These are phyloP conservation scores for Lophius americanus DNA, from an alignment of 2,797 vertebrate genomes.

Conservation along the genomic window DNA sequence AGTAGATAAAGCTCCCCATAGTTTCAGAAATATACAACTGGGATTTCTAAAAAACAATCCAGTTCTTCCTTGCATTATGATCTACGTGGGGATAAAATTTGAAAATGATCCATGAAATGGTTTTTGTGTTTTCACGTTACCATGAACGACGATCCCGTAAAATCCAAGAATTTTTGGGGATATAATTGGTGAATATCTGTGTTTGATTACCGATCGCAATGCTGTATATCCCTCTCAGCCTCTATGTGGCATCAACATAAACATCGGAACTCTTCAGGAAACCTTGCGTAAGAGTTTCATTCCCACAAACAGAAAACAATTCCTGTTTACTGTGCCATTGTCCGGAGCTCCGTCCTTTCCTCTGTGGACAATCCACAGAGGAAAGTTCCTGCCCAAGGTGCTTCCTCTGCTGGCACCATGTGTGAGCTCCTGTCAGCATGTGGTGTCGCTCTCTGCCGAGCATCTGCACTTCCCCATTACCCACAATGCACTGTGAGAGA, in stretches of 20 bases:
- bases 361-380: slow-evolving; percentile 15
- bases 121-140: too few species aligned
- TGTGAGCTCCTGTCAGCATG: background rate
- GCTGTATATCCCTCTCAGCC: too few species aligned
- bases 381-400: slow-evolving; percentile 46
- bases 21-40: too few species aligned
- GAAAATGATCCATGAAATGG: too few species aligned
- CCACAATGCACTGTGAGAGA: slow-evolving; percentile 74
- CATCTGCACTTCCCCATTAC: slow-evolving; percentile 37
- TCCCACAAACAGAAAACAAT: slow-evolving; percentile 44
- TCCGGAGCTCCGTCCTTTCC: slow-evolving; percentile 30
- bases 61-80: too few species aligned
- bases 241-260: background rate
- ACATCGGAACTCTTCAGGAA: background rate
- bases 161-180: too few species aligned
- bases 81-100: too few species aligned
- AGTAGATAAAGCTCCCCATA: too few species aligned
- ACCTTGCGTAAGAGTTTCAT: background rate
- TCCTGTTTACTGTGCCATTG: slow-evolving; percentile 49
- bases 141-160: too few species aligned
- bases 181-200: too few species aligned
- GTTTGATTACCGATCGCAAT: too few species aligned
- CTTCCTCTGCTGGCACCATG: slow-evolving; percentile 55
- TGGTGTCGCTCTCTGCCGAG: background rate
- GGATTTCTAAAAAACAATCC: too few species aligned